phyloP scores from a whole-genome alignment of 2,113 vertebrate genomes.

The Dissostichus mawsoni region DNA sequence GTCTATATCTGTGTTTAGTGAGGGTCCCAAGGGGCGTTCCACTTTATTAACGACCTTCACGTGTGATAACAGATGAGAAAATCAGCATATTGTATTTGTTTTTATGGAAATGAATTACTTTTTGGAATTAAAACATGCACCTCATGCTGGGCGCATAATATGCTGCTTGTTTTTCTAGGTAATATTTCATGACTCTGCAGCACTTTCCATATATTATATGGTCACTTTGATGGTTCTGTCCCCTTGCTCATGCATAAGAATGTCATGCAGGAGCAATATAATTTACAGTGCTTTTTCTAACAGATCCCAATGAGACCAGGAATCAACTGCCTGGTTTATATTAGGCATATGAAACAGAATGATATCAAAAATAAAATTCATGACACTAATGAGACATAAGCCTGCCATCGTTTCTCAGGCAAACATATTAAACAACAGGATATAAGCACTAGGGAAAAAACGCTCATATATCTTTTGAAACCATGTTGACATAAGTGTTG shows the following conservation, averaged over 20 bases:
- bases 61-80: constrained; percentile 68
- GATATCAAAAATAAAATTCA: constrained; percentile 72
- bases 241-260: constrained; percentile 73
- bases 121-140: constrained; percentile 73
- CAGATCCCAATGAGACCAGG: constrained; percentile 56
- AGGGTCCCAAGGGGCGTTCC: constrained; percentile 49
- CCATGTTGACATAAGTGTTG: constrained; percentile 76
- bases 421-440: constrained; percentile 66
- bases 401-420: constrained; percentile 56
- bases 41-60: constrained; percentile 71
- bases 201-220: constrained; percentile 76
- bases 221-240: constrained; percentile 71
- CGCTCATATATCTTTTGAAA: constrained; percentile 70
- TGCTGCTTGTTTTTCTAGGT: constrained; percentile 61
- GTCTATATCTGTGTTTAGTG: constrained; percentile 39
- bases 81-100: constrained; percentile 67
- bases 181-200: constrained; percentile 67
- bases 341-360: constrained; percentile 68
- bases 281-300: constrained; percentile 69
- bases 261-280: constrained; percentile 70
- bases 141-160: constrained; percentile 70
- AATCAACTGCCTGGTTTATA: constrained; percentile 60
- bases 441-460: constrained; percentile 38
- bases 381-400: constrained; percentile 72
- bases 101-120: constrained; percentile 71